A percentile compares a stretch with the other conserved stretches of the same genome.
Evolutionary conservation across 2,888 invertebrate genomes (phyloP).

Genomic region (Caenorhabditis sp.): DNA sequence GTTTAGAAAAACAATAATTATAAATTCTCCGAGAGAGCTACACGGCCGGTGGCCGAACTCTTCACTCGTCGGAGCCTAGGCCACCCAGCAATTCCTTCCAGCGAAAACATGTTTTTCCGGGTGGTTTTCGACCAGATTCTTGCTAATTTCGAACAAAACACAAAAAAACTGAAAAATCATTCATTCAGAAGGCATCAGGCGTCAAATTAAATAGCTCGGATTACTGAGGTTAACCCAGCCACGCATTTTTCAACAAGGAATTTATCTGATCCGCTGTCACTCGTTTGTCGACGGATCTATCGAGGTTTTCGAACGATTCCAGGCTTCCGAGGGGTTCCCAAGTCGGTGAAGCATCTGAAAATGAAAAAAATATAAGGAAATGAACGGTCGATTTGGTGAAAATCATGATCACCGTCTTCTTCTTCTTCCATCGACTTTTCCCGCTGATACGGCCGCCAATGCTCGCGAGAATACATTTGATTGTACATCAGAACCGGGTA

Average conservation of each 20-base stretch:
- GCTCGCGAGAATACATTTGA: slow-evolving; percentile 46
- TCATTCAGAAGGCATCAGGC: slow-evolving; percentile 10
- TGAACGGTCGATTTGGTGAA: neutral
- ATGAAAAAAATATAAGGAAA: neutral
- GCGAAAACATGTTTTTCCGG: neutral
- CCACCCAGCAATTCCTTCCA: neutral
- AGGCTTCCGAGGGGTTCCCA: slow-evolving; percentile 9
- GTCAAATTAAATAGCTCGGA: too few relatives aligned
- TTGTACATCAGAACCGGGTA: slow-evolving; percentile 43
- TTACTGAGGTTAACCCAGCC: slow-evolving; percentile 46
- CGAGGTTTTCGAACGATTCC: slow-evolving; percentile 10
- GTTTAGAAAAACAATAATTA: slow-evolving; percentile 6
- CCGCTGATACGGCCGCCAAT: slow-evolving; percentile 39
- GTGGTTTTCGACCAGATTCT: neutral
- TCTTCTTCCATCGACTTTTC: slow-evolving; percentile 18
- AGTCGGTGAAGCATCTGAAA: slow-evolving; percentile 21
- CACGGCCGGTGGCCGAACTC: slow-evolving; percentile 10
- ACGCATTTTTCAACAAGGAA: slow-evolving; percentile 57
- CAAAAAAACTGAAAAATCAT: slow-evolving; percentile 19
- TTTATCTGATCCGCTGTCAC: slow-evolving; percentile 61
- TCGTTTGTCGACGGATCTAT: slow-evolving; percentile 30
- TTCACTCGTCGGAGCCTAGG: slow-evolving; percentile 12
- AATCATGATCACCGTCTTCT: neutral
- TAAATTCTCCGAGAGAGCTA: slow-evolving; percentile 42
- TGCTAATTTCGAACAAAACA: neutral